These are phyloP conservation scores for Bombus pyrosoma DNA, from an alignment of 1,140 invertebrate species.

Conservation along the genomic window DNA sequence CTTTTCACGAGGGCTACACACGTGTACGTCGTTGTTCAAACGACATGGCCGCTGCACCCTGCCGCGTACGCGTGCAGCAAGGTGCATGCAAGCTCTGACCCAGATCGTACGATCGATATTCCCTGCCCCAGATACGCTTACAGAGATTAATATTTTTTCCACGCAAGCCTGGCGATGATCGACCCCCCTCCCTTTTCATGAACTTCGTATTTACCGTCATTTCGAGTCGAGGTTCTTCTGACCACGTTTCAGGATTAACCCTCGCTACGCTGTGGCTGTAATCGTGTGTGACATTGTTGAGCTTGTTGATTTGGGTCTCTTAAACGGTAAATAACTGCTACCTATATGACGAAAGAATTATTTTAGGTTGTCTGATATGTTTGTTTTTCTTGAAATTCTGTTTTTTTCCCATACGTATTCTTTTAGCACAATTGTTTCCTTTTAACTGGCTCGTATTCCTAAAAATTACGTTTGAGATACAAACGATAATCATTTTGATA, in stretches of 20 bases:
- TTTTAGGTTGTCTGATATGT: too few relatives aligned
- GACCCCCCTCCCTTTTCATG: constrained; percentile 9
- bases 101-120: constrained; percentile 79
- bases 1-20: constrained; percentile 42
- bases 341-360: too few relatives aligned
- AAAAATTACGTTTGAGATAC: not conserved
- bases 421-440: too few relatives aligned
- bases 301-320: not conserved
- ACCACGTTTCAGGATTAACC: not conserved
- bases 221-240: too few relatives aligned
- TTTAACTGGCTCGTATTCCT: not conserved
- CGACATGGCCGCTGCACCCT: constrained; percentile 37
- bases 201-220: not conserved
- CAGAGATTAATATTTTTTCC: constrained; percentile 75
- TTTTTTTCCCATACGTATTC: too few relatives aligned
- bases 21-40: constrained; percentile 31
- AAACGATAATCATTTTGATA: not conserved
- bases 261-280: not conserved
- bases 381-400: too few relatives aligned
- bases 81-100: constrained; percentile 75
- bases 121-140: constrained; percentile 77
- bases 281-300: not conserved
- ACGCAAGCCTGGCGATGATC: constrained; percentile 52
- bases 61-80: constrained; percentile 56
- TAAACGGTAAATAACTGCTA: not conserved